Evolutionary conservation across 1,140 invertebrate genomes (phyloP), one percentile per base, ranked within the genome.

Genomic region (Ephestia elutella): DNA sequence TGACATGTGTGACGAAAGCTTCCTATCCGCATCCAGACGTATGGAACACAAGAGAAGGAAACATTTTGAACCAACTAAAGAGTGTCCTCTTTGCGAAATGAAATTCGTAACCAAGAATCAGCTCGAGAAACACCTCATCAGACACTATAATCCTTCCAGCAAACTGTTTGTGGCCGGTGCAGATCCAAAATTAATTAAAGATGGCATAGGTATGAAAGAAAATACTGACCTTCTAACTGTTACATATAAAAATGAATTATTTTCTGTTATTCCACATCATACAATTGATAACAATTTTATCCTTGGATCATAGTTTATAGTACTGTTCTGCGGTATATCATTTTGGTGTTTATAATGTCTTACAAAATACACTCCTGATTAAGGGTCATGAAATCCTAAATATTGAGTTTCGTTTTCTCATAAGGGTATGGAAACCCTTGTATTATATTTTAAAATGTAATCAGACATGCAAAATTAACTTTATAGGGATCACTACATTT

Each of bases 21-120:
- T 86, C 58, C 56, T 86, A 2, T 86, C 83, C 0, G 73, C 83
- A 13, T 84, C 83, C 4, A 68, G 81, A 57, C 71, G 83, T 51
- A 76, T 82, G 71, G 78, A 76, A 56, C 83, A 86, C 56, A 80
- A 71, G 25, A 64, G 65, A 35, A 63, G 78, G 17, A 82, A 78
- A 53, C 83, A 86, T 55, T 75, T 84, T 30, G 78, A 68, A 20
- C 80, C 78, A 8, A 72, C 69, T 4, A 65, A 79, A 59, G 66
- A 74, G 20, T 86, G 83, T 62, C 61, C 56, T 11, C 13, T 80
- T n/a, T 86, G 83, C 58, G 61, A 73, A 50, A 65, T 64, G 9
- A 86, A 78, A 49, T 86, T 84, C 57, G 54, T 73, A 5, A 78
- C 70, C 8, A 60, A 56, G 2, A 51, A 59, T 56, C 59, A 73